Conservation (phyloP, 1,140 invertebrate species). For the Drosophila lini region DNA sequence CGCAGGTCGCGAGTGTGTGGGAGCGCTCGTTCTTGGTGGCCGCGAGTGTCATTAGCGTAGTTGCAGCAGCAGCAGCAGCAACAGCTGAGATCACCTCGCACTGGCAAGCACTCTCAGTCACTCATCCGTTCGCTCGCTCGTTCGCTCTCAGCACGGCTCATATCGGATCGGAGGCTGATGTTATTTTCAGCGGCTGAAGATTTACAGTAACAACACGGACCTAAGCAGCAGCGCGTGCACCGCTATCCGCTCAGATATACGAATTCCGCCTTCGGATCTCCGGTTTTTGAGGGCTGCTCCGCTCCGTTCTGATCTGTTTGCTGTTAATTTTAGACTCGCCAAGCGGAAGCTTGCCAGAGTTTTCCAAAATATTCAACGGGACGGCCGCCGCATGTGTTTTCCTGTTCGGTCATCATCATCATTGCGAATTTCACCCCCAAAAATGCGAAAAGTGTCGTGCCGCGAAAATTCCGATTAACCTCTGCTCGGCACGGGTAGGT, state of each 20-base stretch:
- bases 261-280: constrained; percentile 54
- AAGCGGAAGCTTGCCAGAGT: constrained; percentile 57
- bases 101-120: constrained; percentile 34
- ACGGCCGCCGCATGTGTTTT: constrained; percentile 53
- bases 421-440: constrained; percentile 15
- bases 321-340: constrained; percentile 61
- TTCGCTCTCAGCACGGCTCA: constrained; percentile 13
- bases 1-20: constrained; percentile 56
- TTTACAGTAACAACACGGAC: constrained; percentile 80
- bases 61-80: constrained; percentile 56
- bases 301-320: constrained; percentile 49
- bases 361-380: constrained; percentile 46
- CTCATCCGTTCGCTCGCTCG: constrained; percentile 22
- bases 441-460: constrained; percentile 47
- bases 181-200: constrained; percentile 76
- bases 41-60: constrained; percentile 65
- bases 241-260: constrained; percentile 63
- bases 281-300: constrained; percentile 43
- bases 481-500: constrained; percentile 53
- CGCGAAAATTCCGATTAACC: constrained; percentile 71
- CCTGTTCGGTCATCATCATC: constrained; percentile 15
- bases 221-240: constrained; percentile 69
- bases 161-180: constrained; percentile 55
- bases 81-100: constrained; percentile 72
- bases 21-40: constrained; percentile 68